Evolutionary conservation across 2,113 vertebrate species (phyloP).

Genomic region (Spermophilus dauricus): DNA sequence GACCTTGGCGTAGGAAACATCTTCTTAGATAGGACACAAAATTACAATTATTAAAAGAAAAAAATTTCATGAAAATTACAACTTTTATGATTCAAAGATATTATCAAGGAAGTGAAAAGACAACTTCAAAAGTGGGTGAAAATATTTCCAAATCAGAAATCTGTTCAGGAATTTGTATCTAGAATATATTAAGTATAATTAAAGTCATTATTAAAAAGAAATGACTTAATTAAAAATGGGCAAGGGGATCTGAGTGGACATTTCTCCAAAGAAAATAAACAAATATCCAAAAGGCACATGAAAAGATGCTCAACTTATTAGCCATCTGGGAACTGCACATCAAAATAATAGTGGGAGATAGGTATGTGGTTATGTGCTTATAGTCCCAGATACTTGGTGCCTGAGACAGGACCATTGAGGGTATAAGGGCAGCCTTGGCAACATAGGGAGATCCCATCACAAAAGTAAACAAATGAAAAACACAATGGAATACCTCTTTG

Average conservation of each 20-base stretch:
- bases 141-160: slow-evolving; percentile 14
- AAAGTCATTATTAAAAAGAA: slow-evolving; percentile 21
- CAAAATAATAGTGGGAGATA: neutral
- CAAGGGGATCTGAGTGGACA: neutral
- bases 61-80: neutral
- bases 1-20: neutral
- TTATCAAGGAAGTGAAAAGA: slow-evolving; percentile 3
- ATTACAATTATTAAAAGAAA: neutral
- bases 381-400: neutral
- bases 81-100: slow-evolving; percentile 29
- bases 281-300: neutral
- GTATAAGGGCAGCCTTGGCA: neutral
- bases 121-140: neutral
- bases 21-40: neutral
- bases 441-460: neutral
- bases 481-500: neutral
- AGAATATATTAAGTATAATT: neutral
- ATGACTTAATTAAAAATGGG: neutral
- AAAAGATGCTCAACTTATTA: neutral
- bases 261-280: slow-evolving; percentile 16
- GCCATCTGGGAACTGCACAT: slow-evolving; percentile 4
- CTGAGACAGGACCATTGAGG: neutral
- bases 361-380: neutral
- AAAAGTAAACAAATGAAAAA: neutral
- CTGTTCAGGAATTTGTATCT: neutral